Evolutionary conservation across 2,113 vertebrate genomes (phyloP), one percentile per base, ranked within the genome.

Genomic region (Clarias batrachus): DNA sequence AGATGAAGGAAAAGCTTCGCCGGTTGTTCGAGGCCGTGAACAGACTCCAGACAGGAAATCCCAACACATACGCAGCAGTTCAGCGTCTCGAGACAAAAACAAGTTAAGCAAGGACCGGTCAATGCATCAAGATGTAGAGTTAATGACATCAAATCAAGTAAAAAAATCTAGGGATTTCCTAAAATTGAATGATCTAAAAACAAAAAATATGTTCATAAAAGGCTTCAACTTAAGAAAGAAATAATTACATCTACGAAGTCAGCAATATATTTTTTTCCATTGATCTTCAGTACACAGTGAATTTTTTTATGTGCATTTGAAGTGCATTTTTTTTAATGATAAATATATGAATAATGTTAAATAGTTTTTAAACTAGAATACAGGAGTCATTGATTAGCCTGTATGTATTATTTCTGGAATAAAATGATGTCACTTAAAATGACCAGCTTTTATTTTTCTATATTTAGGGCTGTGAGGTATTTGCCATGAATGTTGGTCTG

Each of bases 141-240:
- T 70, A 41, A 3, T 11, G 27, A 14, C 37, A 17, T 33, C 76
- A 41, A 56, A 23, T 41, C 48, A 11, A 86, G 52, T 6, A 59
- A 63, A 52, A 21, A 81, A 23, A 52, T 74, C 68, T 4, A 1
- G 0, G 2, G 4, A n/a, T 0, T 0, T 41, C 0, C 4, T 4
- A 12, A 66, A 85, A 66, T 0, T 0, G 1, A 0, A 10, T 10
- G 2, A 16, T 19, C 1, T 2, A 8, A 33, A 23, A 21, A 0
- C 4, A 6, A 14, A 2, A 16, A 25, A 1, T 23, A 0, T 10
- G 8, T 14, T 52, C 7, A 14, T 3, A 1, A 0, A 76, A 52
- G 1, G 19, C 16, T 0, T 4, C 23, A 11, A 68, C n/a, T 0
- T 78, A 3, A 70, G 52, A 23, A 33, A 59, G 12, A 33, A 7